Base-by-base conservation (phyloP, 1,140 invertebrate genomes). In the Lasaia peninsularis region DNA sequence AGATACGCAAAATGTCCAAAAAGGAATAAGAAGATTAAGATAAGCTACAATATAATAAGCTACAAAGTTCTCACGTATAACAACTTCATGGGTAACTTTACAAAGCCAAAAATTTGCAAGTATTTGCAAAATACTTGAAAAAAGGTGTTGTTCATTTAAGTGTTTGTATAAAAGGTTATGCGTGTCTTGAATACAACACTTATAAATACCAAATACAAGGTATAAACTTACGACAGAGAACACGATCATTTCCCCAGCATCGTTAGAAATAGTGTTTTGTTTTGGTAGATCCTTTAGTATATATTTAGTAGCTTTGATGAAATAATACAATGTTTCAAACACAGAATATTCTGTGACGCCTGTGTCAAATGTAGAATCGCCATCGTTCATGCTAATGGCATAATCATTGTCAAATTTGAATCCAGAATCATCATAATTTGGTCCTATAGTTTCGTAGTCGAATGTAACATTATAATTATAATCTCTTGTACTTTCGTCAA, bases 1-100 rank as follows among this genome's bases (percentile, higher is more conserved):
- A 0, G 63, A 56, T 0, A 52, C 50, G 33, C 54, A 58, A 28
- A 31, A 31, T 2, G 58, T 61, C 58, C 55, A 65, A 11, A 61
- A 12, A 1, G 51, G 58, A 14, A 51, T 53, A 1, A 61, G 5
- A 5, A 61, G 40, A 8, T 31, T 57, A 1, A 65, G 14, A 35
- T 34, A 65, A 0, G 54, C 40, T 10, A 52, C 16, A n/a, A 55
- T 6, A 6, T 28, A 2, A 37, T 55, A 40, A 12, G n/a, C 21
- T 10, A 21, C 4, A 8, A 48, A 48, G 2, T 1, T 18, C 4
- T 20, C 40, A 2, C 40, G 40, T 48, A 9, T 48, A 2, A 44
- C 16, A 18, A 9, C 8, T 1, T 18, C 9, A 44, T 20, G 8
- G 4, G 2, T 11, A 11, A n/a, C 10, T 1, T 10, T 2, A 44